Percentiles rank a stretch among this genome's conserved stretches.
Conservation (phyloP, 2,113 vertebrate species). For the Chaetodon auriga region DNA sequence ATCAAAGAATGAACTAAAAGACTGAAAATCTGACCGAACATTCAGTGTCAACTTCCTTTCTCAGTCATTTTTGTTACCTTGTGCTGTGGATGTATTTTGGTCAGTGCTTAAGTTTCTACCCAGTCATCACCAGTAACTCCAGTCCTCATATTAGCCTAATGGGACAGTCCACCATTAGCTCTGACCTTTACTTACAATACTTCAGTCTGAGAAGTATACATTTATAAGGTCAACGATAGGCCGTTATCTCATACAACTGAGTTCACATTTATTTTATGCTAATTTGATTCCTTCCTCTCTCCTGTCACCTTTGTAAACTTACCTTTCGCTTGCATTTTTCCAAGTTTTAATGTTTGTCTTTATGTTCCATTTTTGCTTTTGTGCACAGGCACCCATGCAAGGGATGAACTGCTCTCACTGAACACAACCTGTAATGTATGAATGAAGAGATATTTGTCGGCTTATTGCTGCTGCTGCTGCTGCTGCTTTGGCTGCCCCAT, state of each 20-base stretch:
- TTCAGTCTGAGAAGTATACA: too few relatives aligned
- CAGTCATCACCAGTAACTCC: too few relatives aligned
- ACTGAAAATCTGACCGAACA: too few relatives aligned
- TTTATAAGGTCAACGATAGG: not conserved
- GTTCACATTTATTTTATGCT: not conserved
- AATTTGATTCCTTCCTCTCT: not conserved
- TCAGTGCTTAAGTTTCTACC: too few relatives aligned
- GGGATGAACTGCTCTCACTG: not conserved
- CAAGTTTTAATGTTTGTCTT: not conserved
- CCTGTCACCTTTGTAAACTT: not conserved
- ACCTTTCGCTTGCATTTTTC: not conserved
- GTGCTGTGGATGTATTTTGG: too few relatives aligned
- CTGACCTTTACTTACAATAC: too few relatives aligned
- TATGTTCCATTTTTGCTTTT: not conserved
- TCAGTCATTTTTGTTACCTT: too few relatives aligned
- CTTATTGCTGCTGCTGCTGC: not conserved
- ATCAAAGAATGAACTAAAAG: too few relatives aligned
- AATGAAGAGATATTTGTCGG: not conserved
- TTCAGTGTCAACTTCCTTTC: too few relatives aligned
- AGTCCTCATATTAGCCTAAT: too few relatives aligned
- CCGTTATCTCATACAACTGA: not conserved
- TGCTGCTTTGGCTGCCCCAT: not conserved
- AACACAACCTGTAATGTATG: not conserved
- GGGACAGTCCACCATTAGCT: too few relatives aligned
- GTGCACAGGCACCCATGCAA: not conserved